These are phyloP conservation scores for Camponotus floridanus DNA, from an alignment of 1,140 invertebrate species.

Conservation along the genomic window DNA sequence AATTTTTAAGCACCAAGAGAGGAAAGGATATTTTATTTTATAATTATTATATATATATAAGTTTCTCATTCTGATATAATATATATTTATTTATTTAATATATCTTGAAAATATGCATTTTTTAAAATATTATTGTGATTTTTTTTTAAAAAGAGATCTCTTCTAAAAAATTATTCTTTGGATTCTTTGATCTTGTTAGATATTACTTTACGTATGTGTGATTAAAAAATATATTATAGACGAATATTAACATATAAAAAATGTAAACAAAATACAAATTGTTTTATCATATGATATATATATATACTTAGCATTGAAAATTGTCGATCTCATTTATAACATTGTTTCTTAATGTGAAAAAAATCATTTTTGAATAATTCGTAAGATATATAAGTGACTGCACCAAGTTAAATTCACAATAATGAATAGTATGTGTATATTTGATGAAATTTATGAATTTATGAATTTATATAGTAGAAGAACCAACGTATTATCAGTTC, in stretches of 20 bases:
- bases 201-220: not conserved
- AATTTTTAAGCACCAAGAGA: not conserved
- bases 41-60: not conserved
- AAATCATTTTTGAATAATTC: not conserved
- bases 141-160: not conserved
- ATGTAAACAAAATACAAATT: slow-evolving; percentile 6
- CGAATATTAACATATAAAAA: not conserved
- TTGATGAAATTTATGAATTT: not conserved
- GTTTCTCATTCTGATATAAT: not conserved
- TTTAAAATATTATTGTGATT: not conserved
- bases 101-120: not conserved
- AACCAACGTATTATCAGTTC: not conserved
- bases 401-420: not conserved
- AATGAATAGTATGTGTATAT: not conserved
- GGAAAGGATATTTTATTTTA: not conserved
- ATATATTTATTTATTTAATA: slow-evolving; percentile 8
- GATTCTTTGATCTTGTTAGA: not conserved
- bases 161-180: slow-evolving; percentile 2
- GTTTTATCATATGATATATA: not conserved
- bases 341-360: not conserved
- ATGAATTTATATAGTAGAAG: slow-evolving; percentile 25
- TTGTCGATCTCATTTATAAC: not conserved
- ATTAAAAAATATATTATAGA: not conserved
- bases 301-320: slow-evolving; percentile 18
- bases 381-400: not conserved